Base-by-base conservation (phyloP, 2,797 vertebrate genomes). In the Pseudochromis fuscus region DNA sequence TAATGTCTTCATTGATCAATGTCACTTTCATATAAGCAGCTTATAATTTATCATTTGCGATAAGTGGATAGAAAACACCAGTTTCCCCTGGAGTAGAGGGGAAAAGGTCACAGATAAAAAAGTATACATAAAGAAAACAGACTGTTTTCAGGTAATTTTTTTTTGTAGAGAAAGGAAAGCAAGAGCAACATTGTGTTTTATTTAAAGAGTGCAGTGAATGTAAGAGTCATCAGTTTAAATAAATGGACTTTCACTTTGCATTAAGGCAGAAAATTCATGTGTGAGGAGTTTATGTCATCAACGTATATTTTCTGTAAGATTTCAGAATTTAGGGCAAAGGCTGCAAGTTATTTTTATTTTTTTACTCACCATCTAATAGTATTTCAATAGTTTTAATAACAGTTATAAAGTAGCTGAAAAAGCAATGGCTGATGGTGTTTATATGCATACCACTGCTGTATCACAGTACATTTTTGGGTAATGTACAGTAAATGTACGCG, bases 1-100 rank as follows among this genome's bases (percentile, higher is more conserved):
- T 92, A 91, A 92, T 90, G 83, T 88, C 80, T 84, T 80, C 87
- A 91, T 92, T 92, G 86, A 92, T 93, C 88, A 91, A 86, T 82
- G 89, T 88, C 92, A 88, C 81, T 87, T 90, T 89, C 81, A 81
- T 83, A 72, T 83, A 90, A 89, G 82, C 75, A 67, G 86, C 71
- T 87, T 85, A 90, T 86, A 87, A 86, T 82, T 92, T 87, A 91
- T 91, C 61, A 83, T 93, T 91, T 81, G 72, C 7, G 53, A 84
- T 82, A 84, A 87, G 77, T 87, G 75, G 71, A 84, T 66, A 58
- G 77, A 88, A 86, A 88, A 89, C 72, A 64, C 49, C n/a, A 51
- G 65, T 64, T 70, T 81, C 61, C 71, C 27, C 13, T 25, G 42
- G 16, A 18, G 38, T 42, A 37, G 71, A 81, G 72, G 77, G 50